Evolutionary conservation across 2,888 invertebrate genomes (phyloP).

Genomic region (Therioaphis trifolii): DNA sequence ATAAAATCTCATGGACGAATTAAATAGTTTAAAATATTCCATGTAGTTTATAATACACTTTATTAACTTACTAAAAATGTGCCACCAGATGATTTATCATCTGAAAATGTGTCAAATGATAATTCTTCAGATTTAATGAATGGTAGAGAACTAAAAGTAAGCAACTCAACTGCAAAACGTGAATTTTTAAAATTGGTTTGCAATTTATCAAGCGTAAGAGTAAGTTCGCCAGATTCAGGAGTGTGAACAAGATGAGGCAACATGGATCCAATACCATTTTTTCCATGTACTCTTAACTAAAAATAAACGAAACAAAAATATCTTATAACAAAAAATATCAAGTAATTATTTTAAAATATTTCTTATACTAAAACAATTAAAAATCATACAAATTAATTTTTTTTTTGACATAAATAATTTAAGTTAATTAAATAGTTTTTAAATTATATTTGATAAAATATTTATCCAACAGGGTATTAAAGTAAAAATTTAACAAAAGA

Average conservation of each 20-base stretch:
- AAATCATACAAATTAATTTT: too few species aligned
- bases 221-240: conserved; percentile 76
- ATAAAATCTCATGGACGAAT: too few species aligned
- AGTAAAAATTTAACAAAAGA: too few species aligned
- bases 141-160: conserved; percentile 72
- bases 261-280: conserved; percentile 70
- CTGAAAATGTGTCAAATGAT: conserved; percentile 73
- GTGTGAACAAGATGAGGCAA: conserved; percentile 77
- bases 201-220: conserved; percentile 73
- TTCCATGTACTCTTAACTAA: conserved; percentile 53
- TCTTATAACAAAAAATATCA: too few species aligned
- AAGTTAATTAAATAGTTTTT: too few species aligned
- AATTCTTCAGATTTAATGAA: conserved; percentile 69
- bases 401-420: too few species aligned
- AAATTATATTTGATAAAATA: too few species aligned
- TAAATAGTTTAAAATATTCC: too few species aligned
- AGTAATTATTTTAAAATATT: too few species aligned
- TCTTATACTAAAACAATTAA: too few species aligned
- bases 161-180: conserved; percentile 74
- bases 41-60: too few species aligned
- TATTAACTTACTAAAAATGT: conserved; percentile 74
- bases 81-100: conserved; percentile 82
- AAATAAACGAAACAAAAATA: conserved; percentile 25
- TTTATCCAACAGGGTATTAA: too few species aligned
- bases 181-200: conserved; percentile 71